These are phyloP conservation scores for Zaprionus vittiger DNA, from an alignment of 1,140 invertebrate genomes.

Conservation along the genomic window DNA sequence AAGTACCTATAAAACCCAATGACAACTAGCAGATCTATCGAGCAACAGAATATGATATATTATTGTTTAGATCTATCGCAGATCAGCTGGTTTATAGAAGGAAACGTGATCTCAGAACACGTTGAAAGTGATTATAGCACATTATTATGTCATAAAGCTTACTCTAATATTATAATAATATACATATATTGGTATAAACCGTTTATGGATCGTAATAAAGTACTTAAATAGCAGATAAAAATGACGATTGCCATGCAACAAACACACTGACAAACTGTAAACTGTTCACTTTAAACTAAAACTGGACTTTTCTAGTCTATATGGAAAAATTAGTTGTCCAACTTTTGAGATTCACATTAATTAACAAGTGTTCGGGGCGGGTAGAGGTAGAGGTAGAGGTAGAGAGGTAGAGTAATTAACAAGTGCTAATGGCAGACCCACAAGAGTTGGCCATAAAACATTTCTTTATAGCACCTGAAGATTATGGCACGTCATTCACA, in stretches of 20 bases:
- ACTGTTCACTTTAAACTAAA: neutral
- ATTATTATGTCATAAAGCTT: neutral
- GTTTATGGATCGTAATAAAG: neutral
- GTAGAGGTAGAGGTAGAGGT: neutral
- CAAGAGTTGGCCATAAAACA: constrained; percentile 39
- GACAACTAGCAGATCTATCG: no score
- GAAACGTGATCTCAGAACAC: neutral
- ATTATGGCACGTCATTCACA: constrained; percentile 8
- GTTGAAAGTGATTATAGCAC: neutral
- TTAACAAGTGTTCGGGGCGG: constrained; percentile 10
- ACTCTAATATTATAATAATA: neutral
- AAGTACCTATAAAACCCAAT: no score
- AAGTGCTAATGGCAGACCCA: constrained; percentile 13
- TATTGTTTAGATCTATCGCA: neutral
- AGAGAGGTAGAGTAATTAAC: constrained; percentile 13
- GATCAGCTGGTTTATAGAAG: neutral
- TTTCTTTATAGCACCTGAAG: constrained; percentile 14
- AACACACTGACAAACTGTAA: neutral
- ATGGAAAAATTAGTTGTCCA: neutral
- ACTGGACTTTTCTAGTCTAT: constrained; percentile 2
- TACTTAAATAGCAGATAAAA: neutral
- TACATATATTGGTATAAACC: neutral
- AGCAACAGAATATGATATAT: neutral
- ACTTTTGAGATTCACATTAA: neutral
- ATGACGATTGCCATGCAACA: neutral